Evolutionary conservation across 2,797 vertebrate species (phyloP).

Genomic region (Dryobates pubescens): DNA sequence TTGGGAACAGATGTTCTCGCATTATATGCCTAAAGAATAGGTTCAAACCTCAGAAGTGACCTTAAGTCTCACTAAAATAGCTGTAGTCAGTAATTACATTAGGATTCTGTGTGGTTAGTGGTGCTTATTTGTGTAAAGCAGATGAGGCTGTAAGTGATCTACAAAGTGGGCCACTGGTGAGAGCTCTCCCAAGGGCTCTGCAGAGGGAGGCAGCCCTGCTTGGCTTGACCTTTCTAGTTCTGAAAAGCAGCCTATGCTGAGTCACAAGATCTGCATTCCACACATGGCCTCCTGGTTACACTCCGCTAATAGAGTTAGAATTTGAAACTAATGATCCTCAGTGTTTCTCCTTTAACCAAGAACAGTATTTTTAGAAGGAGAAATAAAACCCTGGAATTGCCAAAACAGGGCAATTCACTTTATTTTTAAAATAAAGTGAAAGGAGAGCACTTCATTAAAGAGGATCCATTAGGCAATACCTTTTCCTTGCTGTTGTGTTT

Average conservation of each 20-base stretch:
- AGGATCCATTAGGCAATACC: neutral
- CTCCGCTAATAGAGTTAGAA: slow-evolving; percentile 42
- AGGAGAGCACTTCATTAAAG: neutral
- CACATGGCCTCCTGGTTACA: slow-evolving; percentile 54
- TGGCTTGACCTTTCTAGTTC: slow-evolving; percentile 55
- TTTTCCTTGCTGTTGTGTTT: neutral
- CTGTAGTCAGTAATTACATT: neutral
- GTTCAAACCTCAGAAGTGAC: neutral
- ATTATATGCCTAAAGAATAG: slow-evolving; percentile 36
- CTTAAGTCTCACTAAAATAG: neutral
- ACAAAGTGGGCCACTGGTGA: neutral
- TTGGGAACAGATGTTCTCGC: slow-evolving; percentile 20
- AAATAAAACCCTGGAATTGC: neutral
- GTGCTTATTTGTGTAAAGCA: neutral
- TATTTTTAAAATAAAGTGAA: neutral
- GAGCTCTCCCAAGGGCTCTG: neutral
- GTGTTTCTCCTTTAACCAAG: slow-evolving; percentile 1
- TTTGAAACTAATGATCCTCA: slow-evolving; percentile 26
- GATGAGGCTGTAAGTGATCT: neutral
- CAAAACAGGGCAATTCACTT: neutral
- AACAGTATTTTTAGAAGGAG: neutral
- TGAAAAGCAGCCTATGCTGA: slow-evolving; percentile 49
- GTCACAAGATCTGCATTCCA: slow-evolving; percentile 60
- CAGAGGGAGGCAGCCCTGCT: neutral
- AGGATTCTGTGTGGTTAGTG: neutral